These are phyloP conservation scores for Ictalurus punctatus DNA, from an alignment of 2,113 vertebrate species.

Conservation along the genomic window DNA sequence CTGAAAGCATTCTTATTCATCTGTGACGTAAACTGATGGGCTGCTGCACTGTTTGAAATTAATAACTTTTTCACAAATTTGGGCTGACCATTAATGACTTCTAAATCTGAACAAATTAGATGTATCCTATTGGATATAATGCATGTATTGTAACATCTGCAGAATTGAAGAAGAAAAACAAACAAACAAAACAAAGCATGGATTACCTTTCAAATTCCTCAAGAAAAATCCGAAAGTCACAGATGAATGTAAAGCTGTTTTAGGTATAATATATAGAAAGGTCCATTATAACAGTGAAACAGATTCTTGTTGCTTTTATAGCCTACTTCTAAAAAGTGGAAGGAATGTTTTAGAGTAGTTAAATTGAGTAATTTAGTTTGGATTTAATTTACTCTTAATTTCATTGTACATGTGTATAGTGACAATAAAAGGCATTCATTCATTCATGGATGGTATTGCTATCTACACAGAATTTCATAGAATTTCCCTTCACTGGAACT, in stretches of 20 bases:
- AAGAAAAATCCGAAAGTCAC: neutral
- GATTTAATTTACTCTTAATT: no score
- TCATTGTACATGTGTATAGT: no score
- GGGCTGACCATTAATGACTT: neutral
- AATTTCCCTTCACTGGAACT: no score
- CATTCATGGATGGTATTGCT: no score
- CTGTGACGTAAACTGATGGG: neutral
- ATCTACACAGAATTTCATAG: no score
- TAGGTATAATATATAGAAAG: no score
- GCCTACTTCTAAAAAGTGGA: neutral
- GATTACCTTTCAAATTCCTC: neutral
- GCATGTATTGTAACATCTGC: neutral
- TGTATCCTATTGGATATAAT: neutral
- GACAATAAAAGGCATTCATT: no score
- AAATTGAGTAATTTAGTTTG: no score
- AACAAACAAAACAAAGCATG: no score
- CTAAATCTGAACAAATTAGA: neutral
- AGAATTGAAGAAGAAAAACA: neutral
- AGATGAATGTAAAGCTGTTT: no score
- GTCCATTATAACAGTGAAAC: neutral
- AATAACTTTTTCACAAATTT: neutral
- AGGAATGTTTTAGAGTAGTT: no score
- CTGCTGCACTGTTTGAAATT: neutral
- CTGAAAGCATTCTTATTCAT: neutral
- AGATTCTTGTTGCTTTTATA: neutral